Percentiles rank a stretch among this genome's conserved stretches.
Evolutionary conservation across 2,797 vertebrate species (phyloP).

Genomic region (Melanogrammus aeglefinus): DNA sequence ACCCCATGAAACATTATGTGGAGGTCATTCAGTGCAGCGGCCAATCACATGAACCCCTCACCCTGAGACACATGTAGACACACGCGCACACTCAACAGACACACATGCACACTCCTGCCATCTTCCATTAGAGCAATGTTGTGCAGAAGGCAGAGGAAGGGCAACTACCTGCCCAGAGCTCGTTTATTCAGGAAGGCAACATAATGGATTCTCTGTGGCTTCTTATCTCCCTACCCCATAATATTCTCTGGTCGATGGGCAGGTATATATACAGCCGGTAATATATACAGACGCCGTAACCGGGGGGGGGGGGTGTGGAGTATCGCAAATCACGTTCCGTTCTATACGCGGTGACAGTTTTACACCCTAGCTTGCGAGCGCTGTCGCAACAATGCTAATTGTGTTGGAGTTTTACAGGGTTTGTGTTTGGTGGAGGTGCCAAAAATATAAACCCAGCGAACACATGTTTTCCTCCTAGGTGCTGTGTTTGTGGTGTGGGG

Average conservation of each 20-base stretch:
- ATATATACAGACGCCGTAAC: slow-evolving; percentile 31
- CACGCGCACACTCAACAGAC: slow-evolving; percentile 6
- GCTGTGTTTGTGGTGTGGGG: background rate
- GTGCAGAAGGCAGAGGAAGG: slow-evolving; percentile 52
- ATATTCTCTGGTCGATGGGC: slow-evolving; percentile 59
- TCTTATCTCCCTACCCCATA: slow-evolving; percentile 65
- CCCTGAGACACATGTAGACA: slow-evolving; percentile 8
- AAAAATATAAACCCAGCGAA: no score
- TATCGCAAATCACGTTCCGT: slow-evolving; percentile 21
- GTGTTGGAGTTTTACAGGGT: slow-evolving; percentile 24
- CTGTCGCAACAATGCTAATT: slow-evolving; percentile 36
- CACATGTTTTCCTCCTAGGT: slow-evolving; percentile 21
- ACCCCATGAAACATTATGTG: no score
- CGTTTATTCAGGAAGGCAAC: slow-evolving; percentile 58
- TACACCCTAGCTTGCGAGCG: slow-evolving; percentile 13
- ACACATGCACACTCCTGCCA: slow-evolving; percentile 30
- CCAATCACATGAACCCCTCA: slow-evolving; percentile 4
- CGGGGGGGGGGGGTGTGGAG: background rate
- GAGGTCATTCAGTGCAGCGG: no score
- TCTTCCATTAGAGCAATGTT: slow-evolving; percentile 48
- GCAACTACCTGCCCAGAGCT: slow-evolving; percentile 54
- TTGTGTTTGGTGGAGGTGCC: background rate
- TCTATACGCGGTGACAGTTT: slow-evolving; percentile 18
- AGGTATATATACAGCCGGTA: slow-evolving; percentile 44
- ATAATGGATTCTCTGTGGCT: slow-evolving; percentile 71